Conservation (phyloP, 2,888 invertebrate species). For the Limnephilus auricula region DNA sequence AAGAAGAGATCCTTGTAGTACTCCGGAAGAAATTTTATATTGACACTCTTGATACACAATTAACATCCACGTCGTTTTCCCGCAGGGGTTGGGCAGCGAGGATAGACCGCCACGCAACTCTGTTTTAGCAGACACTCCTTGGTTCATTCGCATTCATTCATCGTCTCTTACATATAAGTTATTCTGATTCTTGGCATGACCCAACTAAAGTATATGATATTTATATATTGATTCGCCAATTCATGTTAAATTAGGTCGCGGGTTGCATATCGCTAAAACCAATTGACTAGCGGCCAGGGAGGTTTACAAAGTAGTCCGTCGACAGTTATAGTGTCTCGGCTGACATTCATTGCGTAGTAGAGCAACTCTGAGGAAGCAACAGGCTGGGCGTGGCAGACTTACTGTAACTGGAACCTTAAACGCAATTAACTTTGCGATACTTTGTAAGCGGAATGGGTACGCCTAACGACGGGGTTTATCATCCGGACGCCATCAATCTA, state of each 20-base stretch:
- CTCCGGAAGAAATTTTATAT: neutral
- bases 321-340: neutral
- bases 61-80: too few relatives aligned
- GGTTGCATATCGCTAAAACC: neutral
- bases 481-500: neutral
- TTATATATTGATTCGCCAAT: neutral
- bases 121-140: too few relatives aligned
- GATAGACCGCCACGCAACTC: too few relatives aligned
- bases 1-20: neutral
- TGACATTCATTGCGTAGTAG: neutral
- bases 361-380: neutral
- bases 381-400: neutral
- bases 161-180: too few relatives aligned
- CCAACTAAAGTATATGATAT: too few relatives aligned
- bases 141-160: too few relatives aligned
- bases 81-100: too few relatives aligned
- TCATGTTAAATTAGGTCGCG: neutral
- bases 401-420: neutral
- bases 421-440: neutral
- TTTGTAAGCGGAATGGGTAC: neutral
- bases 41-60: too few relatives aligned
- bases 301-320: neutral
- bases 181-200: too few relatives aligned
- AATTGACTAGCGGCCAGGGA: neutral
- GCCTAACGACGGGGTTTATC: neutral